Evolutionary conservation across 2,888 invertebrate species (phyloP).

Genomic region (Salticus scenicus): DNA sequence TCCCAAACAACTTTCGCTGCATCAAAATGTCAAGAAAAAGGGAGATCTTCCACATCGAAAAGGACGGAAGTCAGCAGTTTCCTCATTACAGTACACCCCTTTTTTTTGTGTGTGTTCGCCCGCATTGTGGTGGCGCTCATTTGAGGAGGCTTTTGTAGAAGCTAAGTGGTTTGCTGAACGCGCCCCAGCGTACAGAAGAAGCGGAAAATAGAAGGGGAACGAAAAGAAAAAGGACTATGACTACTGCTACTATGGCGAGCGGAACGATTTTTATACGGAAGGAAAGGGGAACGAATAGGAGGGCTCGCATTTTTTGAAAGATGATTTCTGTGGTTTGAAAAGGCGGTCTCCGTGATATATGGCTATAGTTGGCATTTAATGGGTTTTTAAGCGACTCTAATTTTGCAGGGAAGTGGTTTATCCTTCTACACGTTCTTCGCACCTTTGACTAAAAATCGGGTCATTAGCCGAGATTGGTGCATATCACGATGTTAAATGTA

Average conservation of each 20-base stretch:
- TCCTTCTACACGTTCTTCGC: neutral
- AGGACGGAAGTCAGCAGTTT: conserved; percentile 67
- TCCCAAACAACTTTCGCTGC: conserved; percentile 53
- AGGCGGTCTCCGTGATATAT: conserved; percentile 47
- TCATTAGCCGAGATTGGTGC: neutral
- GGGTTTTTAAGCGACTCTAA: conserved; percentile 40
- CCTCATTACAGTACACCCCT: conserved; percentile 58
- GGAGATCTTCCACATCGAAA: conserved; percentile 25
- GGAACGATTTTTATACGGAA: conserved; percentile 55
- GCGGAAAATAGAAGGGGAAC: conserved; percentile 55
- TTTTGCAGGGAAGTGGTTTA: conserved; percentile 5
- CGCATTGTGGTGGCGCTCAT: conserved; percentile 47
- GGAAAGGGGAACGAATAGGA: conserved; percentile 49
- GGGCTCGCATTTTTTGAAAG: conserved; percentile 16
- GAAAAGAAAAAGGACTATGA: conserved; percentile 11
- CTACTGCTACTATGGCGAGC: neutral
- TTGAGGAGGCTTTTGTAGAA: conserved; percentile 50
- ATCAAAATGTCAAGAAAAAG: conserved; percentile 25
- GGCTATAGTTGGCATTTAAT: conserved; percentile 29
- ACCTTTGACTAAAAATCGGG: neutral
- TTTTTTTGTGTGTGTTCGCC: neutral
- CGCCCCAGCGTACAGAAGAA: conserved; percentile 55
- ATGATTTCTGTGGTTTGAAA: conserved; percentile 59
- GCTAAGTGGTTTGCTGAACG: conserved; percentile 65
- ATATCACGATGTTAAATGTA: neutral